Evolutionary conservation across 2,888 invertebrate species (phyloP), one percentile per base, ranked within the genome.

Genomic region (Beris morrisii): DNA sequence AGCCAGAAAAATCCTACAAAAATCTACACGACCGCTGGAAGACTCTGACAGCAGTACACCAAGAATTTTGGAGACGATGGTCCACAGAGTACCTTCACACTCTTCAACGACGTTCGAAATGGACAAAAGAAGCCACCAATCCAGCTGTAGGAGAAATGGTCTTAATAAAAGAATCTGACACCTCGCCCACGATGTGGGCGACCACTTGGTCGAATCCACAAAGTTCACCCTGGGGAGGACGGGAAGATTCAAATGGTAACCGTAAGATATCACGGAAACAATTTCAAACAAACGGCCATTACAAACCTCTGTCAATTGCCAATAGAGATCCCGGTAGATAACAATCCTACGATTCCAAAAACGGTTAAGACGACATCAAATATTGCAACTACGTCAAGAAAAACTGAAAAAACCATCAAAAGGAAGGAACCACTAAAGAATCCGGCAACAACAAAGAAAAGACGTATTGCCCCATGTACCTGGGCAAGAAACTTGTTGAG

Each of bases 41-140:
- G 13, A 15, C 12, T 48, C 22, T 48, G 11, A 67, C 56, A 4
- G 56, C 45, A 57, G 31, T 53, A 56, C 56, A 44, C 45, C 67
- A 70, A 57, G 65, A 56, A 11, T 71, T 71, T 32, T 71, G 70
- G 71, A 38, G 7, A n/a, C 5, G 54, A 12, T 56, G 56, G n/a
- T n/a, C n/a, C n/a, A n/a, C n/a, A n/a, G n/a, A n/a, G n/a, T 56
- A 56, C 32, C 56, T 56, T 38, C 22, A 22, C n/a, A 12, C n/a
- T 30, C 43, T 56, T 13, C 56, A 56, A 56, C 12, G 12, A 7
- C 12, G 56, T 5, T 9, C 31, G 1, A 56, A 56, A 13, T 38
- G 56, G 38, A 38, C 12, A 56, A 22, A n/a, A 38, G 56, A 2
- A 30, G 2, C 32, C 1, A 22, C 12, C 5, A 56, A 56, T 13